These are phyloP conservation scores for Diplolepis rosae DNA, from an alignment of 2,888 invertebrate genomes.

Conservation along the genomic window DNA sequence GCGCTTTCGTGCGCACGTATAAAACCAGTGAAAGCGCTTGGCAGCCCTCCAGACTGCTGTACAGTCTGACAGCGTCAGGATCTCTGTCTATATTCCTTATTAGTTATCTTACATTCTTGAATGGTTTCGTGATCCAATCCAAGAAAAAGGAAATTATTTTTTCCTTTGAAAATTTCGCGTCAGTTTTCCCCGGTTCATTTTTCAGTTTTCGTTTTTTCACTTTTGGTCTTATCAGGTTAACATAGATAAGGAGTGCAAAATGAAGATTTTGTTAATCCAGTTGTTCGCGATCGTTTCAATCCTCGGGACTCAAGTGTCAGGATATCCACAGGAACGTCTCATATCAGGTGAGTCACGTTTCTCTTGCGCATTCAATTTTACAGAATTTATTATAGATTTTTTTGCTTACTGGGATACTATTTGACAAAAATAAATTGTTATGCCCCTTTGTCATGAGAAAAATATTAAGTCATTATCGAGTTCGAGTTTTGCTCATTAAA, in stretches of 20 bases:
- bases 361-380: neutral
- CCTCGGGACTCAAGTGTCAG: constrained; percentile 60
- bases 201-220: constrained; percentile 17
- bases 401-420: no score
- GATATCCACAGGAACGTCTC: constrained; percentile 67
- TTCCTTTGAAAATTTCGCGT: neutral
- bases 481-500: neutral
- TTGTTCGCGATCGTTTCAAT: constrained; percentile 53
- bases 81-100: constrained; percentile 52
- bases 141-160: neutral
- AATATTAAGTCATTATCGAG: neutral
- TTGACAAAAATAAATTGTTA: no score
- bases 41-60: constrained; percentile 71
- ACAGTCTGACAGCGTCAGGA: constrained; percentile 68
- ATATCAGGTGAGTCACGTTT: constrained; percentile 65
- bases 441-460: neutral
- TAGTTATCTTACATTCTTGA: neutral
- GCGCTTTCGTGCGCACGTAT: constrained; percentile 66
- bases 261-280: constrained; percentile 54
- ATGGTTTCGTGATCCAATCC: constrained; percentile 6
- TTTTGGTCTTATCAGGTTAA: constrained; percentile 33
- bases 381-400: neutral
- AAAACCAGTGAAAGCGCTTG: constrained; percentile 72
- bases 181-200: constrained; percentile 35
- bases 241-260: constrained; percentile 54